Evolutionary conservation across 2,888 invertebrate genomes (phyloP).

Genomic region (Campoplex nolae): DNA sequence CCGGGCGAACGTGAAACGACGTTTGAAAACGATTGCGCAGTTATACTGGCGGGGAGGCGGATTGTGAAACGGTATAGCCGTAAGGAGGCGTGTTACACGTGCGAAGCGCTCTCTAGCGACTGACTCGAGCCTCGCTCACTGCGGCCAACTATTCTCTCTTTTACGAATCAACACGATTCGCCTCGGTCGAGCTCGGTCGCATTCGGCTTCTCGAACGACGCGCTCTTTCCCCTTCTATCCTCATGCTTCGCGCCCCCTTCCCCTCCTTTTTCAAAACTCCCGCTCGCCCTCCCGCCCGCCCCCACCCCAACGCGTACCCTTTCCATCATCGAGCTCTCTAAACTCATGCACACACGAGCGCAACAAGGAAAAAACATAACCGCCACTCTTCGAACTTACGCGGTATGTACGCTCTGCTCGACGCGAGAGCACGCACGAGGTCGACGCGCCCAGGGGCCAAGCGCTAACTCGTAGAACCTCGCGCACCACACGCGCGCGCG

Average conservation of each 20-base stretch:
- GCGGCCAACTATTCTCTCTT: slow-evolving; percentile 71
- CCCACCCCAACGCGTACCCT: slow-evolving; percentile 45
- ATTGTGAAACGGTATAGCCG: slow-evolving; percentile 71
- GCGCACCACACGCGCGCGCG: slow-evolving; percentile 18
- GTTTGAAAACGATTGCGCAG: slow-evolving; percentile 78
- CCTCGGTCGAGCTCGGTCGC: slow-evolving; percentile 54
- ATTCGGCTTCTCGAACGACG: slow-evolving; percentile 60
- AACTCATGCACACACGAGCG: slow-evolving; percentile 23
- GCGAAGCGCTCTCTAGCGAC: slow-evolving; percentile 82
- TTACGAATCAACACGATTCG: slow-evolving; percentile 16
- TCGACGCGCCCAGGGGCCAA: slow-evolving; percentile 61
- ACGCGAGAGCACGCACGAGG: slow-evolving; percentile 72
- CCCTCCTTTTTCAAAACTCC: slow-evolving; percentile 41
- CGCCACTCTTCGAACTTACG: slow-evolving; percentile 77
- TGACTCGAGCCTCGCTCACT: slow-evolving; percentile 73
- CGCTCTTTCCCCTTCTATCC: slow-evolving; percentile 33
- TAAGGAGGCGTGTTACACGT: slow-evolving; percentile 74
- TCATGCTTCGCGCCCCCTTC: slow-evolving; percentile 7
- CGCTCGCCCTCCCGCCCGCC: neutral
- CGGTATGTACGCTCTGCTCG: slow-evolving; percentile 74
- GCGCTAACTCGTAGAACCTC: slow-evolving; percentile 32
- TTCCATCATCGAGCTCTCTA: slow-evolving; percentile 37
- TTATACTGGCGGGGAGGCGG: slow-evolving; percentile 69
- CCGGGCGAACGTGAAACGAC: slow-evolving; percentile 70
- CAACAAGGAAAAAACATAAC: slow-evolving; percentile 75